Evolutionary conservation across 1,140 invertebrate species (phyloP).

Genomic region (Branchinecta lynchi): DNA sequence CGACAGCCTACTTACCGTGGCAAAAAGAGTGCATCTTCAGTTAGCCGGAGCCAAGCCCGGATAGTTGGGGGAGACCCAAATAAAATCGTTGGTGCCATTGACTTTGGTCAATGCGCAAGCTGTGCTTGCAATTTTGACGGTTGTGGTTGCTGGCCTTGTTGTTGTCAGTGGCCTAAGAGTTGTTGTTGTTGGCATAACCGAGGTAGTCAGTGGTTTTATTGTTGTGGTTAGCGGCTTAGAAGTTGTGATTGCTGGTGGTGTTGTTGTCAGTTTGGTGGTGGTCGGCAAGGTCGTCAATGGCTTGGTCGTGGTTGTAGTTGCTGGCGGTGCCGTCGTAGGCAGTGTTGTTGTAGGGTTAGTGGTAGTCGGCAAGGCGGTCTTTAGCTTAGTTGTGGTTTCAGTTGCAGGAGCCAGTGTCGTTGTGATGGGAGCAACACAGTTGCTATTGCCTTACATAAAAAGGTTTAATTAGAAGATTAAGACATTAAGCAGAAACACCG

Average conservation of each 20-base stretch:
- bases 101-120: too few species aligned
- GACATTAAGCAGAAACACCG: too few species aligned
- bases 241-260: background rate
- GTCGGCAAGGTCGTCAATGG: background rate
- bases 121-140: too few species aligned
- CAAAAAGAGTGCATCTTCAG: too few species aligned
- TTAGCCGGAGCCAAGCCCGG: too few species aligned
- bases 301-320: conserved; percentile 4
- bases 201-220: background rate
- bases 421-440: too few species aligned
- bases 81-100: too few species aligned
- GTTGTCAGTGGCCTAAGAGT: background rate
- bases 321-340: conserved; percentile 2
- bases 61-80: too few species aligned
- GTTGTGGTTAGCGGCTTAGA: background rate
- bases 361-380: background rate
- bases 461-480: too few species aligned
- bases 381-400: background rate
- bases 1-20: too few species aligned
- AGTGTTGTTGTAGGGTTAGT: background rate
- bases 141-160: background rate
- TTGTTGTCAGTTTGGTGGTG: background rate
- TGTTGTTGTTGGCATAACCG: conserved; percentile 9
- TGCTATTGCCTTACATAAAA: too few species aligned
- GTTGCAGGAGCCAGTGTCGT: too few species aligned